phyloP scores from a whole-genome alignment of 2,888 invertebrate genomes.

The Eupelmus urozonus region DNA sequence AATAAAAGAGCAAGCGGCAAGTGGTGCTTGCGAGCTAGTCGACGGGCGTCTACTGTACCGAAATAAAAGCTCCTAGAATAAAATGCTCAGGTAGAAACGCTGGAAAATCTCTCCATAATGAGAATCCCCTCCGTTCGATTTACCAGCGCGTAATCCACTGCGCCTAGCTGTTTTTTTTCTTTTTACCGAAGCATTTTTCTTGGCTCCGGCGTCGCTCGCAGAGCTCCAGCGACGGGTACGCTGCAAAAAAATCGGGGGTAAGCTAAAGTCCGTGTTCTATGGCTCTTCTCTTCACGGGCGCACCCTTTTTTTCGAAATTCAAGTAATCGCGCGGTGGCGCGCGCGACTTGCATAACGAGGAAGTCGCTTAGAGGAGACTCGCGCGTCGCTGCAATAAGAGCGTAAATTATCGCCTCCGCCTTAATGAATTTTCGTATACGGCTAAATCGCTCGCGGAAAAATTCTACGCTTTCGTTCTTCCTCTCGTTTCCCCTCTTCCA shows the following conservation, averaged over 20 bases:
- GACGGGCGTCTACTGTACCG: neutral
- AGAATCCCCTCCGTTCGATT: conserved; percentile 41
- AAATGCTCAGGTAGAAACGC: conserved; percentile 13
- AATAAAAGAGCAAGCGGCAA: conserved; percentile 5
- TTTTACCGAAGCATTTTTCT: conserved; percentile 41
- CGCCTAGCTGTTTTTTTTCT: conserved; percentile 4
- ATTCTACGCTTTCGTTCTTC: conserved; percentile 54
- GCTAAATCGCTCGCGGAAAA: conserved; percentile 61
- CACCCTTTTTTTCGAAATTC: conserved; percentile 43
- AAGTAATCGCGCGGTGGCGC: conserved; percentile 42
- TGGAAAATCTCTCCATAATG: conserved; percentile 44
- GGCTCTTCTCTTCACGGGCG: neutral
- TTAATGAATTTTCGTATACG: conserved; percentile 63
- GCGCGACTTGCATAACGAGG: conserved; percentile 53
- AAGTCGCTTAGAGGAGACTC: conserved; percentile 40
- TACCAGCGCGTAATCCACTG: conserved; percentile 29
- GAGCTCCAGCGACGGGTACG: neutral
- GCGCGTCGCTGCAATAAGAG: neutral
- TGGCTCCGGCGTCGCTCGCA: too few species aligned
- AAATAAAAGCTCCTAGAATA: conserved; percentile 13
- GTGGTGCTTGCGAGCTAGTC: neutral
- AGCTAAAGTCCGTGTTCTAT: conserved; percentile 14
- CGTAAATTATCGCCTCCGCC: conserved; percentile 55
- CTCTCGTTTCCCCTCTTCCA: conserved; percentile 21
- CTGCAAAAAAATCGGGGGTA: neutral